Conservation (phyloP, 1,140 invertebrate genomes). For the Adoxophyes honmai region DNA sequence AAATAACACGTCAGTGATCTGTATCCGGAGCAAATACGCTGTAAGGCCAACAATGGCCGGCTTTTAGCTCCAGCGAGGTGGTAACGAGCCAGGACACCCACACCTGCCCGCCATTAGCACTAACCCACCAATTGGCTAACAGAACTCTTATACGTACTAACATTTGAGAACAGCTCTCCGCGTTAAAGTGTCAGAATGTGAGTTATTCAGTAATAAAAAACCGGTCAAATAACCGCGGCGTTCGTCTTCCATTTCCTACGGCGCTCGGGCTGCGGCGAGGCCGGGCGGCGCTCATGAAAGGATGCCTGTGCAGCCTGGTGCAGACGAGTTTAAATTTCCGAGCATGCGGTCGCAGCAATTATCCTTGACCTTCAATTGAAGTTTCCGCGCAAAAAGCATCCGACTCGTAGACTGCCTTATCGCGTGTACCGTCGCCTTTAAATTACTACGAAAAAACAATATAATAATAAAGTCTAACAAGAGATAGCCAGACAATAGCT, state of each 20-base stretch:
- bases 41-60: constrained; percentile 30
- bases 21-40: neutral
- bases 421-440: neutral
- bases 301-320: constrained; percentile 2
- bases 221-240: constrained; percentile 10
- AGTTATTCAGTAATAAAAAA: constrained; percentile 10
- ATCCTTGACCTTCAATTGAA: constrained; percentile 1
- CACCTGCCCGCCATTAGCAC: constrained; percentile 23
- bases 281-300: constrained; percentile 1
- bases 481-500: constrained; percentile 20
- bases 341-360: constrained; percentile 2
- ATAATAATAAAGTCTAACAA: constrained; percentile 34
- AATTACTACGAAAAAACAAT: constrained; percentile 10
- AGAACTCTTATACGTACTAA: neutral
- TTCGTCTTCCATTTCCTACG: neutral
- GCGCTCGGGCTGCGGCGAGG: neutral
- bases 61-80: constrained; percentile 32
- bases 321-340: neutral
- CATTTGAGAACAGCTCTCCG: neutral
- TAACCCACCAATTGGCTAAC: constrained; percentile 8
- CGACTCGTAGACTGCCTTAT: constrained; percentile 1
- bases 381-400: constrained; percentile 1
- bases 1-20: neutral
- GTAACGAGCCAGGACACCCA: constrained; percentile 26
- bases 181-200: constrained; percentile 12